Percentiles rank a stretch among this genome's conserved stretches.
Conservation (phyloP, 2,113 vertebrate species). For the Rhagologus leucostigma region DNA sequence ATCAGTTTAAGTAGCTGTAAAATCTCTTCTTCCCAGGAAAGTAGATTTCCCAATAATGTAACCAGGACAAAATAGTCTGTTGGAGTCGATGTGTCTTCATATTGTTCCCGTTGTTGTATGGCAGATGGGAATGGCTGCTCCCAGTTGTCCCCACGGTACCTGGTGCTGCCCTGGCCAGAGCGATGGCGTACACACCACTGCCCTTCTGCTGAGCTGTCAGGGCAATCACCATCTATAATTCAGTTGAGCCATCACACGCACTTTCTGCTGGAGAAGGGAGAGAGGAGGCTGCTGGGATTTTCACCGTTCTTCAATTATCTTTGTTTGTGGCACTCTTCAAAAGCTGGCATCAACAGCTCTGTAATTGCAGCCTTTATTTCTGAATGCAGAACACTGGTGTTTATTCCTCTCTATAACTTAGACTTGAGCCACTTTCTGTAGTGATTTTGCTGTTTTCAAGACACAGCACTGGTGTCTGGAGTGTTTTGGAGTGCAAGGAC, state of each 20-base stretch:
- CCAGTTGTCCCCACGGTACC: not conserved
- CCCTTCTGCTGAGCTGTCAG: not conserved
- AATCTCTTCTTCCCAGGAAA: not conserved
- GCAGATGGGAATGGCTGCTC: not conserved
- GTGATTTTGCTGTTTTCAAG: not conserved
- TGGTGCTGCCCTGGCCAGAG: not conserved
- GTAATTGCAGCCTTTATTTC: not conserved
- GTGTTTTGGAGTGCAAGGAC: not conserved
- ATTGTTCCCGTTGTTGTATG: not conserved
- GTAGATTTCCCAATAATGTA: not conserved
- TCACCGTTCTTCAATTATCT: not conserved
- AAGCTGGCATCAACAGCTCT: not conserved
- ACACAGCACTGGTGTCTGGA: not conserved
- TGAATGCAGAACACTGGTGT: not conserved
- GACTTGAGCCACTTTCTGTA: not conserved
- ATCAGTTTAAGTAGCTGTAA: not conserved
- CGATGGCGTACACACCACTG: fast-evolving
- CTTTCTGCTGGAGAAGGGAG: not conserved
- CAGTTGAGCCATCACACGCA: not conserved
- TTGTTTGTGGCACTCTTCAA: not conserved
- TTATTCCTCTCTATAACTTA: not conserved
- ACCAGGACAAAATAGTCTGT: not conserved
- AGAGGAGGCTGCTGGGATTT: not conserved
- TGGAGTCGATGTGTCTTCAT: not conserved
- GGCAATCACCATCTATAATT: not conserved